These are phyloP conservation scores for Lissocephala sabroskyi DNA, from an alignment of 2,888 invertebrate genomes.

Conservation along the genomic window DNA sequence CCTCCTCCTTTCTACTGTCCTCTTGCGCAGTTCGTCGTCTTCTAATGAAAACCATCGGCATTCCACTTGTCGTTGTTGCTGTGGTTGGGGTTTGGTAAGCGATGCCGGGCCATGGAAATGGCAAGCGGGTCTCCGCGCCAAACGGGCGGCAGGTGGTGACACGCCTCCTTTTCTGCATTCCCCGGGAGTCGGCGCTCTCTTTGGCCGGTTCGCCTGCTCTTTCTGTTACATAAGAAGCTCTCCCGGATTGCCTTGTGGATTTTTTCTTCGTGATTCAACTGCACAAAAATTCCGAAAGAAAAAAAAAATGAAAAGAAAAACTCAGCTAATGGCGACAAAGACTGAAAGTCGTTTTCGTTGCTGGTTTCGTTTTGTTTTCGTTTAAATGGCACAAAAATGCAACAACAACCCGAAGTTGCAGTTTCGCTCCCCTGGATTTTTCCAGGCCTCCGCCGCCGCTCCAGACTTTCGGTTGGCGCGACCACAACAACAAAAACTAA, in stretches of 20 bases:
- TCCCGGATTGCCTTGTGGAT: conserved; percentile 31
- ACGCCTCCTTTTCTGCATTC: conserved; percentile 1
- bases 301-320: conserved; percentile 21
- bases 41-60: too few species aligned
- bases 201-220: too few species aligned
- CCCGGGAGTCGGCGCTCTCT: conserved; percentile 16
- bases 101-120: too few species aligned
- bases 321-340: conserved; percentile 23
- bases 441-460: too few species aligned
- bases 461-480: not conserved
- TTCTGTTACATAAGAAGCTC: conserved; percentile 44
- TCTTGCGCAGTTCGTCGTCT: too few species aligned
- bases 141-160: too few species aligned
- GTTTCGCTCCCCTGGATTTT: conserved; percentile 3
- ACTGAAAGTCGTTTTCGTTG: conserved; percentile 47
- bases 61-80: too few species aligned
- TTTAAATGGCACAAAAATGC: conserved; percentile 21
- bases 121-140: too few species aligned
- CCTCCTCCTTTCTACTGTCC: too few species aligned
- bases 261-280: conserved; percentile 44
- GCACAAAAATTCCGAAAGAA: conserved; percentile 23
- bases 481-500: conserved; percentile 23
- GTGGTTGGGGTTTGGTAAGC: too few species aligned
- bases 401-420: conserved; percentile 8
- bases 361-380: conserved; percentile 17